These are phyloP conservation scores for Lasiurus cinereus DNA, from an alignment of 2,113 vertebrate species.

Conservation along the genomic window DNA sequence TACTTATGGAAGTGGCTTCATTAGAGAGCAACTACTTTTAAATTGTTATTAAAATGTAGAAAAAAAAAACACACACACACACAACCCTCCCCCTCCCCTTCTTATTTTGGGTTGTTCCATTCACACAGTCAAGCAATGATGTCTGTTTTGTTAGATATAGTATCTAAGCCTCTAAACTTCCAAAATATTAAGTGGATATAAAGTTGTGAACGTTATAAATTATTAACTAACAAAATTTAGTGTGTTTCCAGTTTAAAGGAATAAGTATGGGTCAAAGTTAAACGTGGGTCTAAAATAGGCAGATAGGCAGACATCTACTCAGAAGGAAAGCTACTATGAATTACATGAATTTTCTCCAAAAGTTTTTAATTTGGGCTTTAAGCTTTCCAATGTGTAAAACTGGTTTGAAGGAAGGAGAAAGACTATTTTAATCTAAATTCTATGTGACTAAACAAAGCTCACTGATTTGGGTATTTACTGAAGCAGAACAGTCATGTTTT, in stretches of 20 bases:
- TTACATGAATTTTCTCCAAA: neutral
- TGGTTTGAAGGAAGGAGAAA: neutral
- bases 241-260: neutral
- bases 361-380: constrained; percentile 56
- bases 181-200: constrained; percentile 16
- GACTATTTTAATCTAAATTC: constrained; percentile 28
- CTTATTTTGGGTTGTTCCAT: neutral
- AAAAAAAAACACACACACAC: neutral
- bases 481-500: constrained; percentile 23
- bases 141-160: neutral
- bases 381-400: neutral
- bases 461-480: neutral
- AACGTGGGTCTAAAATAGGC: neutral
- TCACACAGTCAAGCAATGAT: neutral
- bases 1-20: neutral
- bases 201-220: constrained; percentile 20
- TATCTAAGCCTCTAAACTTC: constrained; percentile 22
- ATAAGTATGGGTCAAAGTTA: neutral
- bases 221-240: neutral
- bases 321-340: neutral
- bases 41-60: constrained; percentile 33
- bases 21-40: neutral
- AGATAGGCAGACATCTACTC: neutral
- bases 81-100: neutral
- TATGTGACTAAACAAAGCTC: constrained; percentile 10